A percentile compares a stretch with the other conserved stretches of the same genome.
These are phyloP conservation scores for Scaptomyza graminum DNA, from an alignment of 1,140 invertebrate genomes.

Conservation along the genomic window DNA sequence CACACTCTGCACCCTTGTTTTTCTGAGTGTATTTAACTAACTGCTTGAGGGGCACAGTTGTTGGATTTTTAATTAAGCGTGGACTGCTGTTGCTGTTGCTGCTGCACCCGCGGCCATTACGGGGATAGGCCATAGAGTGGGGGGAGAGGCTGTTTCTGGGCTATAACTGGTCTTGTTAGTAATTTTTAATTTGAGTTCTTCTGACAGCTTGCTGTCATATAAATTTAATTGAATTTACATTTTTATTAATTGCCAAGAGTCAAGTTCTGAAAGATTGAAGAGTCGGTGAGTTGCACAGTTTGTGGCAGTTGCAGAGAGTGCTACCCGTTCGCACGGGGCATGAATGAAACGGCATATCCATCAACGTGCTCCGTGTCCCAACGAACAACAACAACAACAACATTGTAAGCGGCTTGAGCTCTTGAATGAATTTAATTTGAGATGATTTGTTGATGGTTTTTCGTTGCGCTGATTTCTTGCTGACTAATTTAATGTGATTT, in stretches of 20 bases:
- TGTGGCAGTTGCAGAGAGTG: constrained; percentile 14
- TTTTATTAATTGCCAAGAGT: constrained; percentile 81
- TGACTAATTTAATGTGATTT: constrained; percentile 83
- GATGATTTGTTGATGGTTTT: constrained; percentile 83
- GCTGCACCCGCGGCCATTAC: constrained; percentile 60
- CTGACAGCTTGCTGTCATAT: constrained; percentile 84
- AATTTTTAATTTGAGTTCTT: constrained; percentile 84
- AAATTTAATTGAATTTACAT: constrained; percentile 84
- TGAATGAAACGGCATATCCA: constrained; percentile 50
- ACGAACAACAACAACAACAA: not conserved
- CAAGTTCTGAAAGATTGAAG: constrained; percentile 2
- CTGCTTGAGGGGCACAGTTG: constrained; percentile 46
- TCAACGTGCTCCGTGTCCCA: not conserved
- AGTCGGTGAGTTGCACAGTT: not conserved
- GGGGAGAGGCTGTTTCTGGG: not conserved
- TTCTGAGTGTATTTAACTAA: not conserved
- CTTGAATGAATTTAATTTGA: constrained; percentile 82
- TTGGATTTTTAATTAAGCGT: constrained; percentile 80
- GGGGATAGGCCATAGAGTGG: constrained; percentile 39
- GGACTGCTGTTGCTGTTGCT: constrained; percentile 28
- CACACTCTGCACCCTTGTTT: no score
- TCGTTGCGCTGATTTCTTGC: constrained; percentile 82
- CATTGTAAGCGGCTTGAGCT: constrained; percentile 27
- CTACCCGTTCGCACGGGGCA: constrained; percentile 64
- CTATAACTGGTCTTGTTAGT: constrained; percentile 78